Evolutionary conservation across 2,113 vertebrate genomes (phyloP).

Genomic region (Notothenia coriiceps): DNA sequence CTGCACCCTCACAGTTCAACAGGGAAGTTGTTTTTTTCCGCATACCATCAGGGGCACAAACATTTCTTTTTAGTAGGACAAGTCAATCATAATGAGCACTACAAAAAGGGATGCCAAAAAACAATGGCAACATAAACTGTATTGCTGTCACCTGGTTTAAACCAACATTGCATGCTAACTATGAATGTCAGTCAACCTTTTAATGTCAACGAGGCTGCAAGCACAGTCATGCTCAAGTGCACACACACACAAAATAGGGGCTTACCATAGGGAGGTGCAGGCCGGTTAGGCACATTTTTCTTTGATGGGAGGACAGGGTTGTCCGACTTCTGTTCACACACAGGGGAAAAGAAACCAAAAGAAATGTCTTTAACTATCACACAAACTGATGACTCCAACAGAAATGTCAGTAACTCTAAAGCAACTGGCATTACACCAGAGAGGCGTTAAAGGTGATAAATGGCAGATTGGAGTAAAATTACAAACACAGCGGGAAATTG

Average conservation of each 20-base stretch:
- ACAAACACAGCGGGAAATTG: conserved; percentile 46
- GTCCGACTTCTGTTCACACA: conserved; percentile 72
- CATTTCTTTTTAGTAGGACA: conserved; percentile 17
- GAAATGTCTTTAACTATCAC: conserved; percentile 7
- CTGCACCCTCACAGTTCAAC: conserved; percentile 23
- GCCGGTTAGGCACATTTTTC: conserved; percentile 80
- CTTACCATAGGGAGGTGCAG: conserved; percentile 85
- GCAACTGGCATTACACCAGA: conserved; percentile 30
- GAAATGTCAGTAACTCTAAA: conserved; percentile 28
- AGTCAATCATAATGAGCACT: neutral
- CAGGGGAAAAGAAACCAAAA: conserved; percentile 23
- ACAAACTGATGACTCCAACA: conserved; percentile 33
- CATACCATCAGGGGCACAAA: conserved; percentile 15
- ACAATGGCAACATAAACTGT: neutral
- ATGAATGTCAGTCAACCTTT: conserved; percentile 8
- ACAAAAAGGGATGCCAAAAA: neutral
- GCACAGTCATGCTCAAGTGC: conserved; percentile 17
- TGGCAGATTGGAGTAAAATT: neutral
- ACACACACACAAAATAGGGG: neutral
- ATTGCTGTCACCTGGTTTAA: neutral
- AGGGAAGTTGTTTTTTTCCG: conserved; percentile 26
- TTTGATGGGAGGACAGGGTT: conserved; percentile 77
- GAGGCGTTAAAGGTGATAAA: conserved; percentile 37
- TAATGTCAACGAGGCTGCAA: conserved; percentile 8
- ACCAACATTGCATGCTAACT: neutral